Percentiles rank a stretch among this genome's conserved stretches.
phyloP scores from a whole-genome alignment of 2,113 vertebrate genomes.

The Leptodactylus fuscus region DNA sequence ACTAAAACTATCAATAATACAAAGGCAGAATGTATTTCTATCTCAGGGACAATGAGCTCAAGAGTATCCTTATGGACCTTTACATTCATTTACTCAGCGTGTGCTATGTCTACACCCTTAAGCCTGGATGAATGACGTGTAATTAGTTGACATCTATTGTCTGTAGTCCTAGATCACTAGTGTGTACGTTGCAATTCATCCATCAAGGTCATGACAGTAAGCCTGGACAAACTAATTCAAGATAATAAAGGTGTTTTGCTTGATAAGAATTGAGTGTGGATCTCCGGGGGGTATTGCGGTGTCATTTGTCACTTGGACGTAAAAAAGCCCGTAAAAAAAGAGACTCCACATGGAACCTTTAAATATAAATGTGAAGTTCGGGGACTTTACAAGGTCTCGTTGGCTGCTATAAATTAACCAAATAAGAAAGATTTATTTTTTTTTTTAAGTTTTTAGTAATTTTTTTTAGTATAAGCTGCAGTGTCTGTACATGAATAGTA shows the following conservation, averaged over 20 bases:
- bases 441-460: too few relatives aligned
- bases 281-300: background rate
- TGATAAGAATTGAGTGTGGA: background rate
- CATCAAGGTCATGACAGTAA: background rate
- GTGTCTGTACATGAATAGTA: too few relatives aligned
- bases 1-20: background rate
- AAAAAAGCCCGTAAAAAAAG: background rate
- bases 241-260: background rate
- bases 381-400: background rate
- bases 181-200: slow-evolving; percentile 10
- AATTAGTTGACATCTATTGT: background rate
- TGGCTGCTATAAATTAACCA: background rate
- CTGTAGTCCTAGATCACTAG: background rate
- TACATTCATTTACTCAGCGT: background rate
- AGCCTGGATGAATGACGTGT: background rate
- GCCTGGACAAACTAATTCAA: background rate
- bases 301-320: background rate
- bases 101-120: background rate
- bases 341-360: background rate
- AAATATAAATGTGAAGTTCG: background rate
- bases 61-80: background rate
- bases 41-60: background rate
- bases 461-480: too few relatives aligned
- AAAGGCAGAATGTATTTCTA: background rate
- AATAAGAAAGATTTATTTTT: too few relatives aligned